Conservation (phyloP, 2,888 invertebrate genomes). For the Drosophila subquinaria region DNA sequence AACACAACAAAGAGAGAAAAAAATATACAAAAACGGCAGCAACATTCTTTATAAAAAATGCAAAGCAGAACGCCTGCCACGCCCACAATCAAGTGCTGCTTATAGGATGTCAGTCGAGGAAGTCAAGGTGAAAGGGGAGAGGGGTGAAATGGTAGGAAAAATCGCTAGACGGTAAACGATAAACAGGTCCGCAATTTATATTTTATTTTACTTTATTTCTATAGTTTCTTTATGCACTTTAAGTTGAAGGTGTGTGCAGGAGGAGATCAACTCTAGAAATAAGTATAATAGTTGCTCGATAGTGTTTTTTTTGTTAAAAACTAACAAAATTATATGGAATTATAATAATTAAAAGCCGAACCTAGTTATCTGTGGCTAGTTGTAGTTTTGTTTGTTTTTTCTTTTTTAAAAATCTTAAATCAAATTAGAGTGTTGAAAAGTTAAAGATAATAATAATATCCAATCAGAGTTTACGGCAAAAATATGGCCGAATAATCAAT, state of each 20-base stretch:
- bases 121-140: neutral
- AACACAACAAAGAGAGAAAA: constrained; percentile 13
- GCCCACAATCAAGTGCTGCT: constrained; percentile 34
- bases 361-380: too few relatives aligned
- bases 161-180: constrained; percentile 22
- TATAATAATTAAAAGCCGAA: too few relatives aligned
- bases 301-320: too few relatives aligned
- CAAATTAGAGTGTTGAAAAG: neutral
- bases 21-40: neutral
- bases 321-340: too few relatives aligned
- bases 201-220: neutral
- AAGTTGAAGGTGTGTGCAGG: neutral
- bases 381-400: too few relatives aligned
- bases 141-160: neutral
- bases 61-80: constrained; percentile 58
- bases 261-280: too few relatives aligned
- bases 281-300: too few relatives aligned
- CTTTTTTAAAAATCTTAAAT: neutral
- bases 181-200: constrained; percentile 7
- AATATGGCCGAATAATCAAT: constrained; percentile 3
- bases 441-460: too few relatives aligned
- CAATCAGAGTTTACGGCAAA: neutral
- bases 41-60: constrained; percentile 65
- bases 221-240: neutral
- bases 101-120: neutral